Base-by-base conservation (phyloP, 2,888 invertebrate species). In the Branchellion lobata region DNA sequence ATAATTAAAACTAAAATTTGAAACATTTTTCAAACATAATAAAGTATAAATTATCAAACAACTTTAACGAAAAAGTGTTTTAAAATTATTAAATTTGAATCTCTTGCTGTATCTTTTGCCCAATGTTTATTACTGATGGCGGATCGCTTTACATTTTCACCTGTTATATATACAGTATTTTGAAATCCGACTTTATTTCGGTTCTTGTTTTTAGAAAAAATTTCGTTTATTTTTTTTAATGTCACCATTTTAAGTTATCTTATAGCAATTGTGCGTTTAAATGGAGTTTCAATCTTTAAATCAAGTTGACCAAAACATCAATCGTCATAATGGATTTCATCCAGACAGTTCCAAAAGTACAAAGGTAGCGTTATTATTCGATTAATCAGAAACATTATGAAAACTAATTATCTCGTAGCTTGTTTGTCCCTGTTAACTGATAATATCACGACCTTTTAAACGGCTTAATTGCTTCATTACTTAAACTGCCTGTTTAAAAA, bases 241-340 rank as follows among this genome's bases (percentile, higher is more conserved):
- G n/a, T 5, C 5, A 3, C 5, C 3, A 24, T 57, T 57, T 8
- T 24, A 57, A 18, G 24, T n/a, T n/a, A 24, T 57, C 24, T 57
- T 3, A 57, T 24, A 3, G 21, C 11, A 57, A 24, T 57, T 57
- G 5, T 57, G 5, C 3, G 40, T 40, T 5, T 5, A 14, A 57
- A 57, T 57, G 61, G 61, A 5, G 61, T 24, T 57, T 14, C 61
- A 57, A 18, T 57, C 61, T 24, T n/a, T 57, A n/a, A 57, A 57
- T 24, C 61, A 57, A 57, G 21, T 14, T n/a, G 24, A 57, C 61
- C 61, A 57, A 57, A 57, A 14, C 47, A 14, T 57, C 24, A 57
- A 18, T 57, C 61, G 24, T 57, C 61, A 57, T 3, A 57, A 57
- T 57, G 61, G 61, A 8, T 57, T 24, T 24, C 5, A 8, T 57